phyloP scores from a whole-genome alignment of 2,888 invertebrate genomes.

The Agrypnus murinus region DNA sequence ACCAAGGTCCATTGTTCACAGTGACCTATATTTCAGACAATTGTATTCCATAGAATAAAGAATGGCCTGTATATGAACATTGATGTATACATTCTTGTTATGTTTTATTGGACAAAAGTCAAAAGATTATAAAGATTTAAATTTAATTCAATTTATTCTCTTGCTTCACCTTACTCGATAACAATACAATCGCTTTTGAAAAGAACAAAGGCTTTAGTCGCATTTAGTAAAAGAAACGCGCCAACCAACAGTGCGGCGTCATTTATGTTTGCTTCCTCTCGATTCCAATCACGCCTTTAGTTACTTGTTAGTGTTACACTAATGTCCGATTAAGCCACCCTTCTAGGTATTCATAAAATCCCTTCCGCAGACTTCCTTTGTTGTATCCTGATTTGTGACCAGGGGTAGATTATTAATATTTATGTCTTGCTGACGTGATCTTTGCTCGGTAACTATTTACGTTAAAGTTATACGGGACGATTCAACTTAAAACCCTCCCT shows the following conservation, averaged over 20 bases:
- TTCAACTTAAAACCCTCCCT: neutral
- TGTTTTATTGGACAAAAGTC: too few relatives aligned
- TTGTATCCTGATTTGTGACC: constrained; percentile 48
- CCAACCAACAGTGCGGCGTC: too few relatives aligned
- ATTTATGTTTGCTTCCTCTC: too few relatives aligned
- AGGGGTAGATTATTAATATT: constrained; percentile 52
- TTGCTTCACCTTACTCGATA: too few relatives aligned
- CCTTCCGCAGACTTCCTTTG: constrained; percentile 41
- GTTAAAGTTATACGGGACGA: constrained; percentile 14
- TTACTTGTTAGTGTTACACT: constrained; percentile 46
- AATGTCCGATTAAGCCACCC: constrained; percentile 51
- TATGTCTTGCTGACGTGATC: constrained; percentile 47
- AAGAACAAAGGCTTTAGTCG: too few relatives aligned
- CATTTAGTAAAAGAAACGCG: too few relatives aligned
- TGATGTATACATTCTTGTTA: neutral
- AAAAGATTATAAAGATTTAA: too few relatives aligned
- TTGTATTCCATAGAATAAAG: neutral
- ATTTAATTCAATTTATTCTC: too few relatives aligned
- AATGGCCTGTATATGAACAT: neutral
- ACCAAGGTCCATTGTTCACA: constrained; percentile 36
- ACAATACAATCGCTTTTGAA: too few relatives aligned
- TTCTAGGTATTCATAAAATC: constrained; percentile 44
- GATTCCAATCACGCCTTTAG: constrained; percentile 50
- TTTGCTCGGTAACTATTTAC: constrained; percentile 22
- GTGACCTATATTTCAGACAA: constrained; percentile 38